These are phyloP conservation scores for Oophaga sylvatica DNA, from an alignment of 2,797 vertebrate species.

Conservation along the genomic window DNA sequence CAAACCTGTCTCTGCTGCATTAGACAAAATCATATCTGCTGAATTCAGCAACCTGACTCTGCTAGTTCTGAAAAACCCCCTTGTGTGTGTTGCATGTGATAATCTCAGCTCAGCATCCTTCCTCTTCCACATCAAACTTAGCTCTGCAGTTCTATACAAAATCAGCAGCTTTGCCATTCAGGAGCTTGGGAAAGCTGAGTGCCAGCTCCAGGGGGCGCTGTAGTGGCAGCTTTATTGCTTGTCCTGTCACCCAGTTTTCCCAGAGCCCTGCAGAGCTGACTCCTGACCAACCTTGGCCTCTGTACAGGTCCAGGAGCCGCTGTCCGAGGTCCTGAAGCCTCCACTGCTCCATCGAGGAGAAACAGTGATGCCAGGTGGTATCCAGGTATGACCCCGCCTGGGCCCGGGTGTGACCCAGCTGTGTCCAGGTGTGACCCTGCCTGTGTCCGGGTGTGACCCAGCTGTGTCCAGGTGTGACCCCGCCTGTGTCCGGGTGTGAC, in stretches of 20 bases:
- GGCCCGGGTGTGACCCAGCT: too few relatives aligned
- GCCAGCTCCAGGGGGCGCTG: not conserved
- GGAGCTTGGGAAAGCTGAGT: not conserved
- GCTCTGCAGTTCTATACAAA: not conserved
- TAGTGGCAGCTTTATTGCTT: not conserved
- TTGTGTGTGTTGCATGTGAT: not conserved
- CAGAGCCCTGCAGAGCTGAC: not conserved
- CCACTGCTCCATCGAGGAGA: too few relatives aligned
- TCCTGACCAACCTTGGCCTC: not conserved
- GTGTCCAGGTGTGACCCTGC: too few relatives aligned
- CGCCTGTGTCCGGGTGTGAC: too few relatives aligned
- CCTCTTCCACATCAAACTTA: not conserved
- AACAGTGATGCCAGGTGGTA: too few relatives aligned
- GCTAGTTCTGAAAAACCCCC: not conserved
- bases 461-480: too few relatives aligned
- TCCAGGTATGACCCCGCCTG: too few relatives aligned
- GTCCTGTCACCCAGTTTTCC: not conserved
- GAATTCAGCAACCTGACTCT: not conserved
- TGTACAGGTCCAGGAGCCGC: not conserved
- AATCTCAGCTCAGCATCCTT: not conserved
- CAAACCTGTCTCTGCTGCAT: not conserved
- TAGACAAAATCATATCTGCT: not conserved
- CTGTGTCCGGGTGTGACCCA: too few relatives aligned
- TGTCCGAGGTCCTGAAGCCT: conserved; percentile 4
- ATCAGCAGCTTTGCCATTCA: not conserved